A percentile compares a stretch with the other conserved stretches of the same genome.
phyloP scores from a whole-genome alignment of 2,797 vertebrate species.

The Ciconia nigra region DNA sequence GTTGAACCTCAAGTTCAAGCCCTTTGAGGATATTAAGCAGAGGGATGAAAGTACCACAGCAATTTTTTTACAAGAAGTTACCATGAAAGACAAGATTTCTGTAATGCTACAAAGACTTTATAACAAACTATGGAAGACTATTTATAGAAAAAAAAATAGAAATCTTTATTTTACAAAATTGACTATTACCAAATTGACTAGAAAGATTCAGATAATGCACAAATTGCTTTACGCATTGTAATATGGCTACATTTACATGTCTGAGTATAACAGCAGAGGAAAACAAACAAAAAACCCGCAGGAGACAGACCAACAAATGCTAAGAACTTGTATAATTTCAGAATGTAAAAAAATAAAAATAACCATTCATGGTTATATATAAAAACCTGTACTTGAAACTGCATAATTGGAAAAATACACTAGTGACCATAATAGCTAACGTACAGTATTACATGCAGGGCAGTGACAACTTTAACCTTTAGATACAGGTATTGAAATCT shows the following conservation, averaged over 20 bases:
- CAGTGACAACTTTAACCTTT: neutral
- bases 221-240: neutral
- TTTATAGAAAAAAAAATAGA: neutral
- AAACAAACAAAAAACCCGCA: neutral
- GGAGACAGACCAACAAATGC: neutral
- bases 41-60: neutral
- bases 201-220: neutral
- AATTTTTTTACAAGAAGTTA: neutral
- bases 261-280: neutral
- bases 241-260: neutral
- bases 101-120: neutral
- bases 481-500: neutral
- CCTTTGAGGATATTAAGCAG: neutral
- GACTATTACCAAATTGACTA: neutral
- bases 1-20: neutral
- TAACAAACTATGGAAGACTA: neutral
- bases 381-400: neutral
- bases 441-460: neutral
- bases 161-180: conserved; percentile 43
- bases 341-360: neutral
- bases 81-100: neutral
- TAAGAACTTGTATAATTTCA: neutral
- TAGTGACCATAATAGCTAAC: neutral
- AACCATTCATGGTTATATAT: neutral
- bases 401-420: neutral